Evolutionary conservation across 2,797 vertebrate species (phyloP).

Genomic region (Chrosomus eos): DNA sequence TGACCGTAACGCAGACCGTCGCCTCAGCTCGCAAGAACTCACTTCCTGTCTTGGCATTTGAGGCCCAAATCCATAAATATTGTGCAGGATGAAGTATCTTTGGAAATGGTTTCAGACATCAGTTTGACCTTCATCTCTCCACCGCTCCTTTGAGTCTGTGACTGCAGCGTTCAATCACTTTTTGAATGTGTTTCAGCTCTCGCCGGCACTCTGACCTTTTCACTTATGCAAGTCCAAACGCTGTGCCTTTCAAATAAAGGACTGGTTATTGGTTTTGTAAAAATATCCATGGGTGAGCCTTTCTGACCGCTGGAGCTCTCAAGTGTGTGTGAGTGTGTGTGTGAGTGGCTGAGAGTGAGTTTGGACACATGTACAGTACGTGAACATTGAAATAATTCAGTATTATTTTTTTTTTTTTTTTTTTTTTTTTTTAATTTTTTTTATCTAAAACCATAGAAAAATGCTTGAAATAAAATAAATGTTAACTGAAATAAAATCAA

Average conservation of each 20-base stretch:
- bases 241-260: conserved; percentile 13
- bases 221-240: conserved; percentile 37
- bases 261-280: conserved; percentile 28
- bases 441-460: background rate
- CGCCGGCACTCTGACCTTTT: conserved; percentile 31
- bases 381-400: background rate
- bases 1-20: conserved; percentile 64
- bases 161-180: conserved; percentile 19
- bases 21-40: conserved; percentile 70
- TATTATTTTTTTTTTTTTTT: too few species aligned
- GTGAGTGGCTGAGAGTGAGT: background rate
- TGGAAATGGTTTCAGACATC: background rate
- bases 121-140: conserved; percentile 38
- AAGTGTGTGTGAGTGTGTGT: background rate
- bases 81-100: background rate
- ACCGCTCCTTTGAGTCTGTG: conserved; percentile 9
- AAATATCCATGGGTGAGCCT: conserved; percentile 8
- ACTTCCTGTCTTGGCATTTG: conserved; percentile 66
- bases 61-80: conserved; percentile 35
- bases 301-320: conserved; percentile 7
- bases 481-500: background rate
- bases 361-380: background rate
- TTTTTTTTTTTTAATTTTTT: too few species aligned
- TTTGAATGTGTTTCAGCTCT: conserved; percentile 17
- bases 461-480: background rate